These are phyloP conservation scores for Alcedo atthis DNA, from an alignment of 2,797 vertebrate genomes.

Conservation along the genomic window DNA sequence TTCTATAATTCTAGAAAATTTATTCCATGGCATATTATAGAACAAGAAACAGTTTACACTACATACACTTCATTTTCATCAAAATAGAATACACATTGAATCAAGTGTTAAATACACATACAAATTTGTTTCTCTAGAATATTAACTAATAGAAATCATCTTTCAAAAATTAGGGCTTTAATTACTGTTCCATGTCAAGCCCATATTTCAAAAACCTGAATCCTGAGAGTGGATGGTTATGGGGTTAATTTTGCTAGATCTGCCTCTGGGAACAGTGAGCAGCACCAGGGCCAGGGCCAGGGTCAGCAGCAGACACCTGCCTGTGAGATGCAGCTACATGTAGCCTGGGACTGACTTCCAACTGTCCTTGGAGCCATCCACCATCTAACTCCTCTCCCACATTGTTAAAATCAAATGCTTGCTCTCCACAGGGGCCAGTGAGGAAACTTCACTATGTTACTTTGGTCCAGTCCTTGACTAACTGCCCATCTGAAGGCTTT, in stretches of 20 bases:
- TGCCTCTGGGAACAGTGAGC: neutral
- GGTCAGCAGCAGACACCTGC: neutral
- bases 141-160: neutral
- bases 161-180: neutral
- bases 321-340: neutral
- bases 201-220: neutral
- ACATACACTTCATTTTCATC: neutral
- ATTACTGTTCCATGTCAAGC: neutral
- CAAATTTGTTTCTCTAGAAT: neutral
- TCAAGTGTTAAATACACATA: neutral
- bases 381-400: neutral
- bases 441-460: neutral
- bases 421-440: accelerated
- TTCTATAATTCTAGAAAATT: neutral
- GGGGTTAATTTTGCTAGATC: neutral
- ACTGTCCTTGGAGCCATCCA: neutral
- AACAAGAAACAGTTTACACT: neutral
- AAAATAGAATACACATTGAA: slow-evolving; percentile 26
- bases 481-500: neutral
- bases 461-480: neutral
- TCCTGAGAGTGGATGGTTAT: accelerated
- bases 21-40: neutral
- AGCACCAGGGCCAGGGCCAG: neutral
- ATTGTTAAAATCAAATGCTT: neutral
- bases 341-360: neutral